Percentiles rank a stretch among this genome's conserved stretches.
phyloP scores from a whole-genome alignment of 2,797 vertebrate genomes.

The Acrossocheilus fasciatus region DNA sequence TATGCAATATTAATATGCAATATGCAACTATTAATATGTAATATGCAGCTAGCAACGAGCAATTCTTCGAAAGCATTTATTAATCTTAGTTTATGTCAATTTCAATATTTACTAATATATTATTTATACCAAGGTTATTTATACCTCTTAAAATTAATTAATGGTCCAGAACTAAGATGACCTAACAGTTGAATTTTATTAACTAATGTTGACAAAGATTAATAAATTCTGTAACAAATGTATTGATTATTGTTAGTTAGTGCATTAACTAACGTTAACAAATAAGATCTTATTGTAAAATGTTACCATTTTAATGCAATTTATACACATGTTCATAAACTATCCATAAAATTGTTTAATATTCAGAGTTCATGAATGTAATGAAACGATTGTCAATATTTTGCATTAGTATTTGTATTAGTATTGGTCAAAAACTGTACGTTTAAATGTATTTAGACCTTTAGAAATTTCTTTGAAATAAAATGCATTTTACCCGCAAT shows the following conservation, averaged over 20 bases:
- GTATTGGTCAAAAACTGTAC: background rate
- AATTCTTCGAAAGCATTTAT: background rate
- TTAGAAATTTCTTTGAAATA: background rate
- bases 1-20: too few relatives aligned
- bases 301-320: background rate
- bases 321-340: background rate
- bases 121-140: background rate
- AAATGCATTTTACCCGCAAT: background rate
- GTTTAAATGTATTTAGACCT: background rate
- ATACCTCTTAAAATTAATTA: background rate
- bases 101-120: background rate
- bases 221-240: background rate
- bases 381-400: background rate
- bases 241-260: background rate
- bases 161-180: too few relatives aligned
- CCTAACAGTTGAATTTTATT: too few relatives aligned
- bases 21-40: background rate
- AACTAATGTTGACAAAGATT: background rate
- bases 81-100: background rate
- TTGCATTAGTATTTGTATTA: background rate
- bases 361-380: background rate
- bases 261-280: background rate
- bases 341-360: background rate
- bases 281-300: background rate
- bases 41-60: background rate